phyloP scores from a whole-genome alignment of 2,888 invertebrate species.

The Drosophila ochracea region DNA sequence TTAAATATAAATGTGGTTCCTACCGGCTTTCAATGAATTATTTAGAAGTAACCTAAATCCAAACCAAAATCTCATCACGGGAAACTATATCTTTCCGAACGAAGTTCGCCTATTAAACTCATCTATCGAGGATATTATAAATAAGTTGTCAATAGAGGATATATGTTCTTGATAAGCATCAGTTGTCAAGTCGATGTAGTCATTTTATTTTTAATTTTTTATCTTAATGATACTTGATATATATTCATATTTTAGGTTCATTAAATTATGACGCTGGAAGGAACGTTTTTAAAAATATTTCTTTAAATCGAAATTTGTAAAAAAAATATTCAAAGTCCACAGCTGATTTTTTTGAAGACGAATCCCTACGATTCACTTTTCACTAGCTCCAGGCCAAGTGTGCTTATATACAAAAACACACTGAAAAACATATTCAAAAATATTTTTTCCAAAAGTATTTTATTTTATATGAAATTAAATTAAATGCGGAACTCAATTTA shows the following conservation, averaged over 20 bases:
- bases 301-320: not conserved
- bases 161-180: not conserved
- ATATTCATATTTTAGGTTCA: too few species aligned
- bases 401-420: too few species aligned
- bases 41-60: not conserved
- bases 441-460: too few species aligned
- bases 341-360: too few species aligned
- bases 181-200: not conserved
- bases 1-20: conserved; percentile 17
- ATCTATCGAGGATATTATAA: not conserved
- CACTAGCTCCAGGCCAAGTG: too few species aligned
- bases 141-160: not conserved
- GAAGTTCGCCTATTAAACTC: not conserved
- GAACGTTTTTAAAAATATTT: not conserved
- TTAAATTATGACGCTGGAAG: not conserved
- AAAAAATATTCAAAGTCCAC: too few species aligned
- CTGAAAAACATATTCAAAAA: too few species aligned
- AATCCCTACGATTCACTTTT: too few species aligned
- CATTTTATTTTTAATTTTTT: not conserved
- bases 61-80: not conserved
- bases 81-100: too few species aligned
- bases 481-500: not conserved
- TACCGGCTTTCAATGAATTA: not conserved
- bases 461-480: not conserved
- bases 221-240: too few species aligned